Percentiles rank a stretch among this genome's conserved stretches.
Evolutionary conservation across 1,140 invertebrate genomes (phyloP).

Genomic region (Druon quercuslanigerum): DNA sequence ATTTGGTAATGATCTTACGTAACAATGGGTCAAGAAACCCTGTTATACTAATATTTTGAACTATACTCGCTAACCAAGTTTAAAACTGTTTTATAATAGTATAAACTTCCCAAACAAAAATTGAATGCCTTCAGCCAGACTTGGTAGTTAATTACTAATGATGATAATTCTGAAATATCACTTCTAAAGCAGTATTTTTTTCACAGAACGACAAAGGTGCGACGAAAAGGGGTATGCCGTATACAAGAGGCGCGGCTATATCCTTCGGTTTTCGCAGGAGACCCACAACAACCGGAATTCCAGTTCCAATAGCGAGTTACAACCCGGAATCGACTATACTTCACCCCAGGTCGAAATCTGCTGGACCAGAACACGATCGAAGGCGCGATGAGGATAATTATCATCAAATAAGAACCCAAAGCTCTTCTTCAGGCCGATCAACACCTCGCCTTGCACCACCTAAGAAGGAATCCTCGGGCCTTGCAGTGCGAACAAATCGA

Average conservation of each 20-base stretch:
- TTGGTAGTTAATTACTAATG: background rate
- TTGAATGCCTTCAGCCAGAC: no score
- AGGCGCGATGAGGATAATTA: conserved; percentile 61
- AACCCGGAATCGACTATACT: conserved; percentile 52
- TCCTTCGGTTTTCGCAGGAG: conserved; percentile 82
- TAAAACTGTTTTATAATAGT: no score
- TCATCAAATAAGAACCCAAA: conserved; percentile 53
- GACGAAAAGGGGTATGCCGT: conserved; percentile 76
- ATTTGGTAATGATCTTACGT: background rate
- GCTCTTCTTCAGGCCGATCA: conserved; percentile 71
- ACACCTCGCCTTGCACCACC: conserved; percentile 75
- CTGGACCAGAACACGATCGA: conserved; percentile 67
- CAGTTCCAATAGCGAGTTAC: conserved; percentile 64
- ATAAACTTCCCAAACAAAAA: no score
- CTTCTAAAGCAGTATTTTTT: background rate
- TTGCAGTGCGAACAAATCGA: conserved; percentile 72
- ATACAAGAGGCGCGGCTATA: conserved; percentile 80
- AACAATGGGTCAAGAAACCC: background rate
- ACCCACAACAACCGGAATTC: conserved; percentile 75
- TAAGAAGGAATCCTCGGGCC: conserved; percentile 73
- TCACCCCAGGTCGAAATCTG: conserved; percentile 70
- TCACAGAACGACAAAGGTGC: conserved; percentile 74
- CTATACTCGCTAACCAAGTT: background rate
- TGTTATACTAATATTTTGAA: background rate
- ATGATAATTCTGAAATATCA: background rate